These are phyloP conservation scores for Naja naja DNA, from an alignment of 2,113 vertebrate species.

Conservation along the genomic window DNA sequence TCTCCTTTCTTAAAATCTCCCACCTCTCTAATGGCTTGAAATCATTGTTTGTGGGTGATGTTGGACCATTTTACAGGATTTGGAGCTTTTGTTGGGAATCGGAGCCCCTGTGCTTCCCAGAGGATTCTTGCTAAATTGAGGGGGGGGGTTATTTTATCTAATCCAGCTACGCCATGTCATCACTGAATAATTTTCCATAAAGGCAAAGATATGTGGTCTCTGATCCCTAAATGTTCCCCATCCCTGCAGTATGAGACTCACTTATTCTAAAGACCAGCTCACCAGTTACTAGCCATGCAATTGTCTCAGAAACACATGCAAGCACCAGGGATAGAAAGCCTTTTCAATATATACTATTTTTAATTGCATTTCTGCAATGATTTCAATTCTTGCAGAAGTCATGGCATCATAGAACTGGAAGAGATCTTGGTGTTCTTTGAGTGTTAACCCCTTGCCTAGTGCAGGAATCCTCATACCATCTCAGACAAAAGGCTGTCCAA, in stretches of 20 bases:
- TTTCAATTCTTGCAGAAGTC: not conserved
- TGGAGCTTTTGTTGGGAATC: not conserved
- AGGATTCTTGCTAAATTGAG: not conserved
- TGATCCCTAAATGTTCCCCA: not conserved
- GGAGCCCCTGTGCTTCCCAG: not conserved
- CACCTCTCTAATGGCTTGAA: not conserved
- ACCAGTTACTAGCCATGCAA: not conserved
- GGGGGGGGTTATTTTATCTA: not conserved
- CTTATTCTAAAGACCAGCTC: not conserved
- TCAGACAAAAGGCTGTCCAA: not conserved
- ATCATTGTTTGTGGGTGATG: not conserved
- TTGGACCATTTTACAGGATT: not conserved
- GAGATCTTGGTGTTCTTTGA: not conserved
- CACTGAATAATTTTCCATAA: not conserved
- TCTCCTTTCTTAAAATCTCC: not conserved
- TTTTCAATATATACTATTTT: not conserved
- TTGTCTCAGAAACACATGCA: not conserved
- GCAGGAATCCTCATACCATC: not conserved
- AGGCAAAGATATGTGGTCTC: not conserved
- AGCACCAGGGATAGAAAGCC: not conserved
- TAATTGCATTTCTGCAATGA: not conserved
- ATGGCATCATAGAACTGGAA: not conserved
- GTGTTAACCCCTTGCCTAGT: not conserved
- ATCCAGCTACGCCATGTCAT: not conserved
- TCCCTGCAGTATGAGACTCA: not conserved